Evolutionary conservation across 2,888 invertebrate species (phyloP).

Genomic region (Psylliodes chrysocephalus): DNA sequence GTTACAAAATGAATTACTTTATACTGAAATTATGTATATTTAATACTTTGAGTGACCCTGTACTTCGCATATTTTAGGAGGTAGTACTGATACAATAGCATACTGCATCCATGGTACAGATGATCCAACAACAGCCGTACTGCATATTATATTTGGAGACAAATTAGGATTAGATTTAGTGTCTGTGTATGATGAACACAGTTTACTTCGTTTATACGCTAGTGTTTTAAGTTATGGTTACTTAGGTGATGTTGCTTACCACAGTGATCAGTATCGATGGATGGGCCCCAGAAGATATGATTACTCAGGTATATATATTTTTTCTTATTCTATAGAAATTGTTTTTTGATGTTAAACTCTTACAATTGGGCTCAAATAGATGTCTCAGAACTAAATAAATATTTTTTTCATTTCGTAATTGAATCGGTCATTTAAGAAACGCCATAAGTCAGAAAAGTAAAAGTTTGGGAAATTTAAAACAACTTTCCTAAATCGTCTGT

Average conservation of each 20-base stretch:
- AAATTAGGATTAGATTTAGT: constrained; percentile 79
- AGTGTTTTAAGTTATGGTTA: constrained; percentile 87
- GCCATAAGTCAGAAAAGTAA: too few relatives aligned
- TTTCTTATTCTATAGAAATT: too few relatives aligned
- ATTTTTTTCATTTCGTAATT: too few relatives aligned
- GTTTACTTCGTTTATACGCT: constrained; percentile 74
- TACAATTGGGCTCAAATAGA: too few relatives aligned
- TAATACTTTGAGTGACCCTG: too few relatives aligned
- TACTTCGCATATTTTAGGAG: too few relatives aligned
- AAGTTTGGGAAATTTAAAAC: too few relatives aligned
- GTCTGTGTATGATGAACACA: constrained; percentile 73
- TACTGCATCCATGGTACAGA: constrained; percentile 83
- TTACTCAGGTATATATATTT: constrained; percentile 73
- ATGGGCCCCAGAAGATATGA: constrained; percentile 88
- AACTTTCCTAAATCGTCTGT: too few relatives aligned
- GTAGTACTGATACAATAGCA: constrained; percentile 82
- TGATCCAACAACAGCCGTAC: constrained; percentile 81
- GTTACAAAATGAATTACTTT: background rate
- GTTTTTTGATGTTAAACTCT: too few relatives aligned
- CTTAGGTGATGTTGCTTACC: constrained; percentile 82
- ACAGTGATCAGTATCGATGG: constrained; percentile 85
- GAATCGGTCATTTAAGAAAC: too few relatives aligned
- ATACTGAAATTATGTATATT: background rate
- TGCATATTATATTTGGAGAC: constrained; percentile 84
- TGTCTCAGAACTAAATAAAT: too few relatives aligned